Evolutionary conservation across 1,140 invertebrate genomes (phyloP).

Genomic region (Drosophila funebris): DNA sequence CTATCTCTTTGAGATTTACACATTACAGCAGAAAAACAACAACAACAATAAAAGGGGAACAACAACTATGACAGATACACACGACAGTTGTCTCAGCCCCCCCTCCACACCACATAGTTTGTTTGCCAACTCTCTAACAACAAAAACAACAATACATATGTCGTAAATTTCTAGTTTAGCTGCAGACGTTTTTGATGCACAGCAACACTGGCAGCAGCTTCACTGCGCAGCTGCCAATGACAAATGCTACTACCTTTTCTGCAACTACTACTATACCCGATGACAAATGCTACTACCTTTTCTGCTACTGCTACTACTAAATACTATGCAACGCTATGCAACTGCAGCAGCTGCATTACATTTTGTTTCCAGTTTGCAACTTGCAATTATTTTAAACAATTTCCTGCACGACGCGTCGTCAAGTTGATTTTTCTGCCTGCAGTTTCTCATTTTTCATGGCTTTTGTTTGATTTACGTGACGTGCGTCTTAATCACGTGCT

Average conservation of each 20-base stretch:
- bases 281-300: neutral
- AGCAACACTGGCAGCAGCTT: constrained; percentile 34
- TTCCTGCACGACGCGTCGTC: constrained; percentile 58
- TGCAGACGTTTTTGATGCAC: neutral
- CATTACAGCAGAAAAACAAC: constrained; percentile 22
- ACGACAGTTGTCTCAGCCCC: constrained; percentile 23
- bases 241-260: neutral
- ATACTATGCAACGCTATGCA: neutral
- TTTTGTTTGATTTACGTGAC: constrained; percentile 70
- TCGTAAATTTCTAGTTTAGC: constrained; percentile 12
- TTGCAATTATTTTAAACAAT: constrained; percentile 76
- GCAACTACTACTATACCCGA: neutral
- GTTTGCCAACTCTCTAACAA: constrained; percentile 39
- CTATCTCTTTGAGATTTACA: constrained; percentile 38
- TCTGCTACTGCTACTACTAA: neutral
- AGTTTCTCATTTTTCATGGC: constrained; percentile 50
- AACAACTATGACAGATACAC: constrained; percentile 30
- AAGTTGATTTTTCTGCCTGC: constrained; percentile 28
- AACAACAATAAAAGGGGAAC: constrained; percentile 11
- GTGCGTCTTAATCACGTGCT: constrained; percentile 56
- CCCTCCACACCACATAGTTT: constrained; percentile 31
- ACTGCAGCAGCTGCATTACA: constrained; percentile 41
- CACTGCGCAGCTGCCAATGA: constrained; percentile 10
- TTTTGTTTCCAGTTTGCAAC: constrained; percentile 25
- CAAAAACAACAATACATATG: constrained; percentile 9